Evolutionary conservation across 2,113 vertebrate genomes (phyloP), one percentile per base, ranked within the genome.

Genomic region (Epinephelus moara): DNA sequence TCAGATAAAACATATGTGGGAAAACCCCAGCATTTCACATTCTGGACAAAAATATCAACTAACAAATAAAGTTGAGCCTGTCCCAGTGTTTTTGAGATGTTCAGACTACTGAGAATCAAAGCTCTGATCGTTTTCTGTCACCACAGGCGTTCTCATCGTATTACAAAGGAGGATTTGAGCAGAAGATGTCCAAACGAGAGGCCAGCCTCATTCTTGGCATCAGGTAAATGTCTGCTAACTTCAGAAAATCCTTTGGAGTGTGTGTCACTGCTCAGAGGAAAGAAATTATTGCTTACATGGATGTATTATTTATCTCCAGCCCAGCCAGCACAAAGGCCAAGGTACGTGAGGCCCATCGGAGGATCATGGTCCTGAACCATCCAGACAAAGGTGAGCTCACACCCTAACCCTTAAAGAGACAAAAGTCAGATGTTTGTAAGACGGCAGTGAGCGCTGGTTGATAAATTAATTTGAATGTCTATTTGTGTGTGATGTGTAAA

Each of bases 91-190:
- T 47, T 4, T 4, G 27, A 17, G 11, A 30, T 17, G 2, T 33
- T 52, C 15, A 42, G 21, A 70, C n/a, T 30, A 42, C 3, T 69
- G 17, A n/a, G 18, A 62, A 17, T 63, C 9, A 37, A 10, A 49
- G 13, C 19, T 42, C 3, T 57, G 19, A 62, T 69, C 4, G 3
- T 49, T 21, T 30, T 70, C 15, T 72, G 8, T 79, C 62, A 0
- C 30, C 12, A n/a, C 45, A 99, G 97, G 93, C 91, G 53, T 93
- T 98, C 94, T 97, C 97, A 49, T 88, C 95, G 0, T 98, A 99
- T 91, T 99, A 99, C 92, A 98, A 97, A 97, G 98, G 98, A 89
- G 97, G 98, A 89, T 99, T 99, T 94, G 97, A 99, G 73, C 95
- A 95, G 92, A 98, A 97, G 96, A 99, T 99, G 97, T 97, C 95